Evolutionary conservation across 2,888 invertebrate species (phyloP).

Genomic region (Caenorhabditis imperialis): DNA sequence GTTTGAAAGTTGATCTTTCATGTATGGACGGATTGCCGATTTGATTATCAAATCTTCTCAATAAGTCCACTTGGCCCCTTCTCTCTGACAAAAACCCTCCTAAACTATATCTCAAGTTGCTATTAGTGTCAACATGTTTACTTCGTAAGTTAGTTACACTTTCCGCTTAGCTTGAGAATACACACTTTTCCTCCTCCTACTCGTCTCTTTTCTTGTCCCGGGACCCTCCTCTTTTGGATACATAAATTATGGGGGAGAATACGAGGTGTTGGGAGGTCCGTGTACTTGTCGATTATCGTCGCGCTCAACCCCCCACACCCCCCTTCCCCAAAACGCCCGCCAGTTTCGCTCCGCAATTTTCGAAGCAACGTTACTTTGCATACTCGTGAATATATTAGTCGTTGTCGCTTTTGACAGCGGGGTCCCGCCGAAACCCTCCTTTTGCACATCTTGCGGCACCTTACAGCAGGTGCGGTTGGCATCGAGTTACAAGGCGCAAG

Average conservation of each 20-base stretch:
- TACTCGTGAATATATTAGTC: constrained; percentile 47
- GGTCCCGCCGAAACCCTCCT: not conserved
- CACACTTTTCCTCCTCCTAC: constrained; percentile 7
- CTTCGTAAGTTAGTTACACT: not conserved
- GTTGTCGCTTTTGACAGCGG: constrained; percentile 36
- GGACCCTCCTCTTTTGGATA: constrained; percentile 14
- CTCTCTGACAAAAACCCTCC: too few species aligned
- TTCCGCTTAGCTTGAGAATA: constrained; percentile 4
- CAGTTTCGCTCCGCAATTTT: constrained; percentile 26
- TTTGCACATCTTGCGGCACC: constrained; percentile 17
- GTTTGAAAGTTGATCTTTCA: too few species aligned
- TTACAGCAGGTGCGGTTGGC: constrained; percentile 40
- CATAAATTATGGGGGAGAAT: constrained; percentile 38
- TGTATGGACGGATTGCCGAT: too few species aligned
- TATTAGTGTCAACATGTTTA: too few species aligned
- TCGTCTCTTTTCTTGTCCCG: not conserved
- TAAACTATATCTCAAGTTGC: too few species aligned
- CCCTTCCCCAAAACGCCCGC: constrained; percentile 6
- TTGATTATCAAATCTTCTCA: too few species aligned
- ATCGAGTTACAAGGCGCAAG: constrained; percentile 30
- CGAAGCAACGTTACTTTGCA: constrained; percentile 50
- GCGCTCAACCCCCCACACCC: constrained; percentile 8
- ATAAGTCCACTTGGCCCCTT: too few species aligned
- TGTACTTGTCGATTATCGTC: constrained; percentile 44
- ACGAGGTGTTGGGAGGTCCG: constrained; percentile 26